phyloP scores from a whole-genome alignment of 2,888 invertebrate species.

The Apodemia zela region DNA sequence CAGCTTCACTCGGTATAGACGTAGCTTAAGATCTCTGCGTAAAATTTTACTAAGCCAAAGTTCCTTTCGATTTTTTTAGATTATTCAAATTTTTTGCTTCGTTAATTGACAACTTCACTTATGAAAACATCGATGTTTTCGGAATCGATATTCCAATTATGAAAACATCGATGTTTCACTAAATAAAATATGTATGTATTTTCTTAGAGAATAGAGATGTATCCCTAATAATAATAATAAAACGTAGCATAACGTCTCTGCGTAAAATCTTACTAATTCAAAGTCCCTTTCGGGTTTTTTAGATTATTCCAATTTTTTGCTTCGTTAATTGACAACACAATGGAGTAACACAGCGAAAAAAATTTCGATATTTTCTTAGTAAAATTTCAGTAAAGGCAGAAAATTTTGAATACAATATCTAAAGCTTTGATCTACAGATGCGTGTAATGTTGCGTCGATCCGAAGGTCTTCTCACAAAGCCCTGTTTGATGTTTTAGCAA shows the following conservation, averaged over 20 bases:
- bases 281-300: not conserved
- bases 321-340: constrained; percentile 5
- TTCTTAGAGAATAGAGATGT: no score
- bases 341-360: not conserved
- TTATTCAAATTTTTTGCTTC: not conserved
- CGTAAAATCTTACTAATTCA: no score
- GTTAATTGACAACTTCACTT: not conserved
- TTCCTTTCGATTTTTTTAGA: not conserved
- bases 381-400: not conserved
- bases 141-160: no score
- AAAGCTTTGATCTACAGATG: not conserved
- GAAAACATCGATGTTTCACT: no score
- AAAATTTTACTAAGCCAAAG: no score
- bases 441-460: not conserved
- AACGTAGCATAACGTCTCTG: no score
- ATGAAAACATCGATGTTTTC: no score
- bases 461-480: not conserved
- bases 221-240: no score
- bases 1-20: no score
- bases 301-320: not conserved
- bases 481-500: not conserved
- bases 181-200: no score
- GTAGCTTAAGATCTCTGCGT: no score
- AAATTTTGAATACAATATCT: not conserved
- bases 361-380: not conserved